Evolutionary conservation across 2,797 vertebrate genomes (phyloP).

Genomic region (Bufotes viridis): DNA sequence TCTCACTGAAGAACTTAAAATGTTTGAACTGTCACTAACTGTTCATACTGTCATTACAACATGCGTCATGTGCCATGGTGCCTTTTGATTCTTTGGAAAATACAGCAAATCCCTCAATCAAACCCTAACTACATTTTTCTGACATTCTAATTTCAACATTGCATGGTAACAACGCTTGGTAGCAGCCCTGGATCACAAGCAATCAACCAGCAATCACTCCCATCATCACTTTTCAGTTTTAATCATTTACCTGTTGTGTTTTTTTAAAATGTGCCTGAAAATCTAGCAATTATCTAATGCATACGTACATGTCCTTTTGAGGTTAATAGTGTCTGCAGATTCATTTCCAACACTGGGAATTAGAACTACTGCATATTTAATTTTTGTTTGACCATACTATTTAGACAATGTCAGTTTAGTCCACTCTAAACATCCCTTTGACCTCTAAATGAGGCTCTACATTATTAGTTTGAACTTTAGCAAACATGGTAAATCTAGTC

Average conservation of each 20-base stretch:
- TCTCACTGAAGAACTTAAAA: background rate
- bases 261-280: background rate
- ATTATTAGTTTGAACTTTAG: constrained; percentile 23
- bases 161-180: background rate
- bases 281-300: background rate
- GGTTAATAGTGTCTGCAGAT: background rate
- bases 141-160: background rate
- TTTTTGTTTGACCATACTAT: constrained; percentile 3
- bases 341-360: background rate
- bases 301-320: background rate
- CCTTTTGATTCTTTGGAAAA: background rate
- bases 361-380: background rate
- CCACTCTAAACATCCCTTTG: constrained; percentile 11
- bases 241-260: background rate
- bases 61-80: background rate
- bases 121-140: background rate
- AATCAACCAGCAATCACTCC: constrained; percentile 1
- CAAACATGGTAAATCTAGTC: constrained; percentile 25
- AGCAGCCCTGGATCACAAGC: background rate
- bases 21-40: background rate
- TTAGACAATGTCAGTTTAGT: background rate
- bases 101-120: background rate
- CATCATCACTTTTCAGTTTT: background rate
- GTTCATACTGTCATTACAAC: background rate
- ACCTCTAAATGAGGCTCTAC: constrained; percentile 22